Percentiles rank a stretch among this genome's conserved stretches.
These are phyloP conservation scores for Acrobasis suavella DNA, from an alignment of 2,888 invertebrate genomes.

Conservation along the genomic window DNA sequence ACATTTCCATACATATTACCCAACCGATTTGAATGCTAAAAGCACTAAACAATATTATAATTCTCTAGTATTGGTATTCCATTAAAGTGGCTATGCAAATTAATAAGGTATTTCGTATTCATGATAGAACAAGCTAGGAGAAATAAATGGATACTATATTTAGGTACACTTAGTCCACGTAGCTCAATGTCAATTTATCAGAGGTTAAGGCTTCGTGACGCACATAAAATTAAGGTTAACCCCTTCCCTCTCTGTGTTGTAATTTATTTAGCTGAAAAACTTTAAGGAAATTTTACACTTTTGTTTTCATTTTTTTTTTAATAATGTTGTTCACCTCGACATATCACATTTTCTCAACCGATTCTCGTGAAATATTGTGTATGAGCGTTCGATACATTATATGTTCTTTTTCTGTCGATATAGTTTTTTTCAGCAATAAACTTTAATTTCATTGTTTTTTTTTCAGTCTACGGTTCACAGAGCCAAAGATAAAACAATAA, in stretches of 20 bases:
- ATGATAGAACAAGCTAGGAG: constrained; percentile 6
- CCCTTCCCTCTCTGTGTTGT: no score
- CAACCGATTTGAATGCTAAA: not conserved
- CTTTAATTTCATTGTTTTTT: no score
- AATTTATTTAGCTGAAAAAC: not conserved
- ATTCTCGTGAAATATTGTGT: no score
- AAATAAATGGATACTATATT: constrained; percentile 6
- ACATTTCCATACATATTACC: constrained; percentile 1
- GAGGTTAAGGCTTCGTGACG: not conserved
- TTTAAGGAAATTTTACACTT: not conserved
- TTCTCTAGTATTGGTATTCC: constrained; percentile 8
- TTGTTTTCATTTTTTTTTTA: no score
- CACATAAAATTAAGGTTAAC: not conserved
- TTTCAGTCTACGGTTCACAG: no score
- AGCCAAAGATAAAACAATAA: no score
- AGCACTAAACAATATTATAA: constrained; percentile 1
- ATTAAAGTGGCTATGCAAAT: constrained; percentile 7
- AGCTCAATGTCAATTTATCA: not conserved
- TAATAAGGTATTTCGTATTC: constrained; percentile 9
- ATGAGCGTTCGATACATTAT: no score
- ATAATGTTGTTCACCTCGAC: no score
- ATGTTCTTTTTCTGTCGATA: no score
- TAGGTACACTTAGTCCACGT: not conserved
- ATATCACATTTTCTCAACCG: no score
- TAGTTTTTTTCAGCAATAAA: no score